Evolutionary conservation across 2,797 vertebrate genomes (phyloP), one percentile per base, ranked within the genome.

Genomic region (Anolis apletophallus): DNA sequence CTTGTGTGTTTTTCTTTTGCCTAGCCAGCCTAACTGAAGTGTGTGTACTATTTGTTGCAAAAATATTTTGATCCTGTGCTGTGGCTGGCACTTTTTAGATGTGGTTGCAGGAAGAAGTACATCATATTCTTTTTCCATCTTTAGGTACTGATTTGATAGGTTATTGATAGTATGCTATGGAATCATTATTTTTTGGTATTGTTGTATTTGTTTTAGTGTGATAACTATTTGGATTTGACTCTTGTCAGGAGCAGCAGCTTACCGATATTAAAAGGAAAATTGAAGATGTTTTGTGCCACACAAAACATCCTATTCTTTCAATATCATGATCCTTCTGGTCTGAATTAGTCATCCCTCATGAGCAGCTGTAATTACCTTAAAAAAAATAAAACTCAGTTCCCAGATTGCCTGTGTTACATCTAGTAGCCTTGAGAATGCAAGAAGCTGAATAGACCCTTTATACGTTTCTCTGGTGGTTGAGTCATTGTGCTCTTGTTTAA

Each of bases 391-490:
- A 81, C 32, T 19, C 11, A 12, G 10, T 68, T 81, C 40, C 19
- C 61, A 7, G n/a, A 81, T 68, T 16, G 5, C 32, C 11, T n/a
- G 32, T 81, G 11, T n/a, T 8, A 21, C 26, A 29, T 80, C 36
- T 81, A 52, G 64, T 83, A 16, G 6, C 55, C 29, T 32, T 83
- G 17, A 46, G 29, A 74, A 36, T 29, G 11, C 13, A 12, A 71
- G 21, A 34, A 71, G 71, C 21, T 59, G 55, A 73, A 74, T 61
- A 17, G 55, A 50, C 59, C 36, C 50, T 76, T 19, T 57, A 79
- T 84, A 59, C 40, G 89, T 69, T 64, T 90, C 32, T 32, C 68
- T 74, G 8, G 36, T 84, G 73, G 8, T 59, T 83, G 32, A 74
- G 67, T 2, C 0, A 81, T 88, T 83, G 71, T 29, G 0, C 0